Base-by-base conservation (phyloP, 1,140 invertebrate species). In the Marisa cornuarietis region DNA sequence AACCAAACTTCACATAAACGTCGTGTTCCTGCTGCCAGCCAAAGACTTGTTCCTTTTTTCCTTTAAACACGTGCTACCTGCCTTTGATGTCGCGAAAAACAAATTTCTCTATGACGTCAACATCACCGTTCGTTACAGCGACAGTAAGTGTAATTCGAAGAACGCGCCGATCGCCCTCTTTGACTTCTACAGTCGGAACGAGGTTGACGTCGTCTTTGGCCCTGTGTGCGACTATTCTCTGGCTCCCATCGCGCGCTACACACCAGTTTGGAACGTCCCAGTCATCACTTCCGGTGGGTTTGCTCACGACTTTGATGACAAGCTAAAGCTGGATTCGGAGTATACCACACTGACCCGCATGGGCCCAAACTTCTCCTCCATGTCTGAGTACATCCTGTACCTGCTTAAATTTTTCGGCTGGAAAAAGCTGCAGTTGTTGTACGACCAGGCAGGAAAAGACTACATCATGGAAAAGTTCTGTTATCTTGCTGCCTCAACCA, bases 161-260 rank as follows among this genome's bases (percentile, higher is more conserved):
- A 74, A 86, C 22, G 90, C 89, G 0, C 90, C 90, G 3, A 81
- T 90, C 2, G 82, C 84, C 22, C 90, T 90, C 0, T 84, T 91
- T 51, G 82, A 86, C 63, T 83, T 87, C 24, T 86, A 86, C 79
- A 83, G 87, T 65, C 77, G 85, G 20, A 79, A 84, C 26, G 71
- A 62, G 61, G 85, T 81, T n/a, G 68, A 75, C 91, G 95, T 95
- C 0, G 96, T 98, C 87, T 93, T 98, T 84, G 97, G 97, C 0
- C 95, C 97, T 0, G 94, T 96, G 4, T 98, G 96, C 90, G 96
- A 97, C 85, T 98, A 97, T 90, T 96, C 95, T 9, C 93, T 98
- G 75, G 96, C 96, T 0, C 96, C 96, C 0, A 95, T 98, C 1
- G 95, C 96, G 0, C 92, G 96, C 16, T 98, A 97, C 88, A 94